Evolutionary conservation across 1,140 invertebrate genomes (phyloP).

Genomic region (Contarinia nasturtii): DNA sequence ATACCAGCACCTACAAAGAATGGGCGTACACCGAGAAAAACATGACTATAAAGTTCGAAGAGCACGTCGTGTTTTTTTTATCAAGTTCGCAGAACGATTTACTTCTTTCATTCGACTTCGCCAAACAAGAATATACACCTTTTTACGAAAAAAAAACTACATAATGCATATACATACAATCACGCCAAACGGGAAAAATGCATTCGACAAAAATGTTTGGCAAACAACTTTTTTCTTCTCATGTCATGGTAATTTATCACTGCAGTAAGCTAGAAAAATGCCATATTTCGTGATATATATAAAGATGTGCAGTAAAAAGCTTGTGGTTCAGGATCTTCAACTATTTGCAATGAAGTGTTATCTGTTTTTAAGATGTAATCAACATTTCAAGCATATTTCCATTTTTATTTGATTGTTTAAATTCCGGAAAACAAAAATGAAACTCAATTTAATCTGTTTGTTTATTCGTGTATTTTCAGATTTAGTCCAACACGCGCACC

Average conservation of each 20-base stretch:
- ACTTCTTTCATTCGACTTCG: neutral
- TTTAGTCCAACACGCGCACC: conserved; percentile 82
- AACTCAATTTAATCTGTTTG: too few relatives aligned
- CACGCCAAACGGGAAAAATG: too few relatives aligned
- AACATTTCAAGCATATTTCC: neutral
- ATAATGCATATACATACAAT: too few relatives aligned
- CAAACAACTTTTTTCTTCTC: too few relatives aligned
- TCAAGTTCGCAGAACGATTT: neutral
- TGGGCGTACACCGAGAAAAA: neutral
- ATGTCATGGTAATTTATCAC: too few relatives aligned
- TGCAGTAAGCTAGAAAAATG: neutral
- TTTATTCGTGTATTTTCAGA: conserved; percentile 22
- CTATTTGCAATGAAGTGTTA: too few relatives aligned
- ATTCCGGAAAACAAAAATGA: too few relatives aligned
- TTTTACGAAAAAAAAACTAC: neutral
- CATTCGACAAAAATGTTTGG: too few relatives aligned
- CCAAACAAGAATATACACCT: neutral
- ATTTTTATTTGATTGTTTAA: neutral
- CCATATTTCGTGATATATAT: neutral
- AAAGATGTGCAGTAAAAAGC: neutral
- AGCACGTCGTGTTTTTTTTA: neutral
- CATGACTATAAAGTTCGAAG: neutral
- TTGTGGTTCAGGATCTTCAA: too few relatives aligned
- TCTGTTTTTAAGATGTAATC: too few relatives aligned
- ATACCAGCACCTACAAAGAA: neutral